Evolutionary conservation across 2,113 vertebrate genomes (phyloP).

Genomic region (Stomatorhinus ivindoensis): DNA sequence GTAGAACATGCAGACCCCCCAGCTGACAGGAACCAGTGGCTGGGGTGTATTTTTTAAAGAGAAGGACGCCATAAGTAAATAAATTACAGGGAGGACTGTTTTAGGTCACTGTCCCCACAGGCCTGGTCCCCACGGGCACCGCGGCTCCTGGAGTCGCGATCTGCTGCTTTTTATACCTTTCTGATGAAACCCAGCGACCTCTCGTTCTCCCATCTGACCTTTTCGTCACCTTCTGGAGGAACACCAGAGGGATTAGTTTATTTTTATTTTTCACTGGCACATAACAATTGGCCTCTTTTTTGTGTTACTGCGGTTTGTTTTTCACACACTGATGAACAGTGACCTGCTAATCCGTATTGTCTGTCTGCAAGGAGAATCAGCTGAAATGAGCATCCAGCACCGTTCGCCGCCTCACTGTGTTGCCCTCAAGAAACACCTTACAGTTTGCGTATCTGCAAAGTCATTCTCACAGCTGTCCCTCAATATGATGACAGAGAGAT

Average conservation of each 20-base stretch:
- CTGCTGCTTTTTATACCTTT: not conserved
- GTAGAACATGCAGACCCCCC: not conserved
- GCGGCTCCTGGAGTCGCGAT: not conserved
- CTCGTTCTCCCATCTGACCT: not conserved
- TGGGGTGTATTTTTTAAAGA: not conserved
- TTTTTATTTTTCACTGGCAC: not conserved
- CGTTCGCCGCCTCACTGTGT: not conserved
- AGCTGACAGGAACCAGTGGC: not conserved
- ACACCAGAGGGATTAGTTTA: not conserved
- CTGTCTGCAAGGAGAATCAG: not conserved
- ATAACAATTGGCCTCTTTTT: not conserved
- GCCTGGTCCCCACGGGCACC: not conserved
- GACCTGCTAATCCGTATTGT: not conserved
- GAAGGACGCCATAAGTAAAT: not conserved
- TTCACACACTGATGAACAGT: not conserved
- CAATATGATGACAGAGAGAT: not conserved
- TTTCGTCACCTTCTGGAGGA: not conserved
- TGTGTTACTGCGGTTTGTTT: not conserved
- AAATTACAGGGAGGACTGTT: not conserved
- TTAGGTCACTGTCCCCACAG: not conserved
- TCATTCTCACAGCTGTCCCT: not conserved
- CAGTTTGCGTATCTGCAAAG: not conserved
- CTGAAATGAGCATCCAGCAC: not conserved
- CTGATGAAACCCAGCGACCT: not conserved
- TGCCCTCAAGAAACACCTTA: not conserved